Evolutionary conservation across 2,888 invertebrate species (phyloP), one percentile per base, ranked within the genome.

Genomic region (Micropterix aruncella): DNA sequence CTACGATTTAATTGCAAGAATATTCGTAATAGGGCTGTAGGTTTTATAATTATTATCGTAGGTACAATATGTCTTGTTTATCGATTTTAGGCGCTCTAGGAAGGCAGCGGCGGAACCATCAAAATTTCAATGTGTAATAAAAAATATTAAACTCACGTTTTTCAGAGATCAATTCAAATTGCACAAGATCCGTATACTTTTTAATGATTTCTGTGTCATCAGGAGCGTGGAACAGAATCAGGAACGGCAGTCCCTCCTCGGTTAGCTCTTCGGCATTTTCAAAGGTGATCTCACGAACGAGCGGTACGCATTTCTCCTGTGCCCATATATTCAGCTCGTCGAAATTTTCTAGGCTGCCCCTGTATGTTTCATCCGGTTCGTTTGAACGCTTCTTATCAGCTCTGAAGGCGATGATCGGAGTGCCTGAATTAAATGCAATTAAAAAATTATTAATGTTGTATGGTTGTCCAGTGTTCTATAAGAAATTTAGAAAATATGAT

Each of bases 191-290:
- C 56, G 85, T 90, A 63, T 81, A 99, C 54, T 78, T 74, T 61
- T 92, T 91, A 42, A 95, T 82, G 54, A 84, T 87, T 15, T 85
- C 83, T 1, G 70, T 70, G 55, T 85, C 85, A 55, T 90, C 85
- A 0, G 91, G 85, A 51, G 80, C 70, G 59, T 99, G 92, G 70
- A 99, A 99, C 38, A 99, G 70, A 53, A 99, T 97, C 36, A 99
- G 74, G 73, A 99, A 99, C 3, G 99, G 99, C 55, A 99, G 65
- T 19, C 97, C 97, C 68, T 99, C 99, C 63, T 97, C 97, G 0
- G 97, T 97, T 17, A 97, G 66, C 64, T 97, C 97, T 66, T 99
- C 99, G 2, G 99, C 99, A 73, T 99, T 99, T 66, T 97, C 96
- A 65, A 99, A 99, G 0, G 97, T 99, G 47, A 99, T 99, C 66